Percentiles rank a stretch among this genome's conserved stretches.
These are phyloP conservation scores for Alsophila aescularia DNA, from an alignment of 2,888 invertebrate genomes.

Conservation along the genomic window DNA sequence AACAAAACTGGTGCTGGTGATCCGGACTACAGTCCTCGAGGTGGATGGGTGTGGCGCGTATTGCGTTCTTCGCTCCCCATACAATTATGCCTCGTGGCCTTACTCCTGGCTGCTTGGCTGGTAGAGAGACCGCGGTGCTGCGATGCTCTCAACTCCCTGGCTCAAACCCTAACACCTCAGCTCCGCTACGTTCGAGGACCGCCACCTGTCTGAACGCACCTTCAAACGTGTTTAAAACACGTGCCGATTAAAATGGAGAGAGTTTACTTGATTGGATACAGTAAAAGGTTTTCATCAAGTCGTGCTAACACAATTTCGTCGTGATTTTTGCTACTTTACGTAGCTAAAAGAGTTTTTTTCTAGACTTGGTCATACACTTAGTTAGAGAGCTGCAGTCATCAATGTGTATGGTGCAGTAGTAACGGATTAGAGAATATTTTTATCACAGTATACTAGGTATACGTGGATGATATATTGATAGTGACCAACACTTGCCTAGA, in stretches of 20 bases:
- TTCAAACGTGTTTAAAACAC: slow-evolving; percentile 41
- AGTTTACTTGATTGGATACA: slow-evolving; percentile 14
- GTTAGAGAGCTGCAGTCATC: neutral
- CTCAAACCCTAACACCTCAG: slow-evolving; percentile 90
- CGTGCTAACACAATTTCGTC: slow-evolving; percentile 18
- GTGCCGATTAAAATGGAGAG: slow-evolving; percentile 29
- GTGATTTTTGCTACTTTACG: slow-evolving; percentile 21
- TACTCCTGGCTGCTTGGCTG: slow-evolving; percentile 90
- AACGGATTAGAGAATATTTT: neutral
- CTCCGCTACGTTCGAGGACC: slow-evolving; percentile 92
- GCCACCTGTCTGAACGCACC: slow-evolving; percentile 87
- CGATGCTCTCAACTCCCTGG: slow-evolving; percentile 90
- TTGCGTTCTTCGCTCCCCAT: slow-evolving; percentile 91
- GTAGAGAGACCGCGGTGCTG: slow-evolving; percentile 91
- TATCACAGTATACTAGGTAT: slow-evolving; percentile 27
- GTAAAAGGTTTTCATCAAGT: slow-evolving; percentile 18
- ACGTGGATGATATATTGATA: slow-evolving; percentile 33
- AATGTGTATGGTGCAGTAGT: slow-evolving; percentile 4
- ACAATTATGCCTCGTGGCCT: slow-evolving; percentile 89
- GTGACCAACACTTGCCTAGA: slow-evolving; percentile 47
- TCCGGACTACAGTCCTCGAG: slow-evolving; percentile 82
- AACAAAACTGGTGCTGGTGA: slow-evolving; percentile 84
- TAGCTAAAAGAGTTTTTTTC: slow-evolving; percentile 14
- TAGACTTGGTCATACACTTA: slow-evolving; percentile 19
- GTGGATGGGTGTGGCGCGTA: slow-evolving; percentile 89